phyloP scores from a whole-genome alignment of 2,888 invertebrate genomes.

The Parnassius glacialis region DNA sequence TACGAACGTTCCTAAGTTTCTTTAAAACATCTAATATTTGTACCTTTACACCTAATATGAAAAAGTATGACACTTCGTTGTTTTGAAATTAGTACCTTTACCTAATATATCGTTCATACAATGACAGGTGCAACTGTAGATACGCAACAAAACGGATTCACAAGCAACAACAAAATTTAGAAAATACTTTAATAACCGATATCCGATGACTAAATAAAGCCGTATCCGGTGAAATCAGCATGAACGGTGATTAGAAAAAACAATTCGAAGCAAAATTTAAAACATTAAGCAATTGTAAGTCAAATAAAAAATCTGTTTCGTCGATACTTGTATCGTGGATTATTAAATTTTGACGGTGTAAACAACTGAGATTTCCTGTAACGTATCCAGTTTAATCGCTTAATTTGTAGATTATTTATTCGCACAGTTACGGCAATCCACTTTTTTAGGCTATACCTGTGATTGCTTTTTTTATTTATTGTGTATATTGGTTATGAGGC shows the following conservation, averaged over 20 bases:
- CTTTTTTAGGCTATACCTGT: too few species aligned
- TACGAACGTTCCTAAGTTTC: too few species aligned
- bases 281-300: background rate
- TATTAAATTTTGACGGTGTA: slow-evolving; percentile 2
- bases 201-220: slow-evolving; percentile 16
- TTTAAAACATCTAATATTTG: too few species aligned
- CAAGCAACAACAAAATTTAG: background rate
- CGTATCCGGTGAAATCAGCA: slow-evolving; percentile 6
- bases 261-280: background rate
- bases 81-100: too few species aligned
- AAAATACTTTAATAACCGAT: background rate
- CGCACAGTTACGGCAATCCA: background rate
- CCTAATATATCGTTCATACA: too few species aligned
- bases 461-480: too few species aligned
- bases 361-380: slow-evolving; percentile 1
- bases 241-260: background rate
- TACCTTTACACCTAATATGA: too few species aligned
- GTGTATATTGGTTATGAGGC: too few species aligned
- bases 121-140: too few species aligned
- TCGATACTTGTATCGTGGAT: background rate
- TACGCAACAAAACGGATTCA: too few species aligned
- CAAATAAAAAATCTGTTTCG: background rate
- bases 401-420: slow-evolving; percentile 1
- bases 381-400: slow-evolving; percentile 3
- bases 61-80: too few species aligned